A percentile compares a stretch with the other conserved stretches of the same genome.
Evolutionary conservation across 1,140 invertebrate species (phyloP).

Genomic region (Babylonia areolata): DNA sequence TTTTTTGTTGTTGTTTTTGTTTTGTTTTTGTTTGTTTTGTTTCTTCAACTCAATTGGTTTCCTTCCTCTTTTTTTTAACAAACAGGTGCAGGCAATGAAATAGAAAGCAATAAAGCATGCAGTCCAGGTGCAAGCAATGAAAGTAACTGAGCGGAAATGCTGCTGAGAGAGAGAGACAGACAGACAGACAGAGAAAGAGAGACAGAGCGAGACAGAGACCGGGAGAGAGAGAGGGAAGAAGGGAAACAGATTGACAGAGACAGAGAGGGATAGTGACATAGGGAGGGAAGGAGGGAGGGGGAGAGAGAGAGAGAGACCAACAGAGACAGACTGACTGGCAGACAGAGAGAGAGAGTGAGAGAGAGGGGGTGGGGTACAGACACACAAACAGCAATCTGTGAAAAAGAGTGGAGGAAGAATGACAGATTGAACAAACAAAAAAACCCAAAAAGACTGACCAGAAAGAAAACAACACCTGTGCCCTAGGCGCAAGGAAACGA

Average conservation of each 20-base stretch:
- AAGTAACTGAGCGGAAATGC: too few species aligned
- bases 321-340: neutral
- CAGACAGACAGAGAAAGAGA: constrained; percentile 18
- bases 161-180: constrained; percentile 26
- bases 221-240: neutral
- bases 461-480: too few species aligned
- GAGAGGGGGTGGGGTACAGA: neutral
- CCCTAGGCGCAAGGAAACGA: too few species aligned
- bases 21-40: too few species aligned
- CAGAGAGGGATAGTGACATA: neutral
- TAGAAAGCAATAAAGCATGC: too few species aligned
- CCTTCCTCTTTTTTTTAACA: too few species aligned
- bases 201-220: constrained; percentile 5
- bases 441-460: too few species aligned
- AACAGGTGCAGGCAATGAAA: too few species aligned
- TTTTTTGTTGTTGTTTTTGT: too few species aligned
- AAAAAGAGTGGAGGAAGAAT: neutral
- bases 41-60: too few species aligned
- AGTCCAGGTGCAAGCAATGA: too few species aligned
- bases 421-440: neutral
- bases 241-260: neutral
- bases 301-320: neutral
- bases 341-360: constrained; percentile 7
- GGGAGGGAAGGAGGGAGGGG: neutral
- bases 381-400: neutral